phyloP scores from a whole-genome alignment of 1,140 invertebrate genomes.

The Macrocentrus cingulum region DNA sequence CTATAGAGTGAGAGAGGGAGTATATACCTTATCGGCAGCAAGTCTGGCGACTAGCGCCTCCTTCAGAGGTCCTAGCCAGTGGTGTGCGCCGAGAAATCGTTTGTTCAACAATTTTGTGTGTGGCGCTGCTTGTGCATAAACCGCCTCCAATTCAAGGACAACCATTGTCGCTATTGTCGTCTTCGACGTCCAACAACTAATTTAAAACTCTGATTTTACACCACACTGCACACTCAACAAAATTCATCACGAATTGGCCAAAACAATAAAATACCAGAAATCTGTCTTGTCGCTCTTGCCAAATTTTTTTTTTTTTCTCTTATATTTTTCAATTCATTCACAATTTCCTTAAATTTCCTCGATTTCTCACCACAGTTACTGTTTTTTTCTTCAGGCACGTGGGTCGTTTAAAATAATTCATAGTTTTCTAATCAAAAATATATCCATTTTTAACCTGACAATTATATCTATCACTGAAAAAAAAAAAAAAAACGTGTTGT shows the following conservation, averaged over 20 bases:
- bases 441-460: too few species aligned
- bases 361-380: too few species aligned
- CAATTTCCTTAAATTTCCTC: not conserved
- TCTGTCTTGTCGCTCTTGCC: too few species aligned
- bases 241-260: not conserved
- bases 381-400: too few species aligned
- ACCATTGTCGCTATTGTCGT: constrained; percentile 59
- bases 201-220: not conserved
- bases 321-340: constrained; percentile 3
- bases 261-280: not conserved
- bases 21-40: constrained; percentile 58
- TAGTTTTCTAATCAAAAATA: too few species aligned
- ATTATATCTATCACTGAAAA: too few species aligned
- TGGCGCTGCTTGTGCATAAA: constrained; percentile 75
- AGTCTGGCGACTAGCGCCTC: constrained; percentile 55
- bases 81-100: constrained; percentile 84
- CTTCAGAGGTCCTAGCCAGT: constrained; percentile 78
- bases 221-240: not conserved
- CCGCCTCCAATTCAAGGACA: constrained; percentile 72
- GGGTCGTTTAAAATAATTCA: too few species aligned
- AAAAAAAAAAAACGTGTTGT: too few species aligned
- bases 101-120: constrained; percentile 85
- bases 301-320: too few species aligned
- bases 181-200: not conserved
- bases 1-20: constrained; percentile 22